A percentile compares a stretch with the other conserved stretches of the same genome.
phyloP scores from a whole-genome alignment of 2,888 invertebrate genomes.

The Petrolisthes manimaculis region DNA sequence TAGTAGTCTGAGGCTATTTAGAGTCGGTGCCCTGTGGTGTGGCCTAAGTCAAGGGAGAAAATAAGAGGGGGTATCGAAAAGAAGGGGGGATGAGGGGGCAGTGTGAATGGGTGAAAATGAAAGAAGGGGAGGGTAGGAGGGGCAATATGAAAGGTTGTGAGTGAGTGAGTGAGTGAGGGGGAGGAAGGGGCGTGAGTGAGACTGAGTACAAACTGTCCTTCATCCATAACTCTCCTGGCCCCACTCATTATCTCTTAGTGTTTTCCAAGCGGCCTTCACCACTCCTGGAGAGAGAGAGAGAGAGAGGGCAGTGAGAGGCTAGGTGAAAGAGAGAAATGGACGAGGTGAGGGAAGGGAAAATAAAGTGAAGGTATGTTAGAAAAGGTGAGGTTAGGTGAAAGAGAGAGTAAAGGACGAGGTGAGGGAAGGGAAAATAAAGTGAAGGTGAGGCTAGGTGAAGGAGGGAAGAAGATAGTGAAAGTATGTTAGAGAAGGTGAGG shows the following conservation, averaged over 20 bases:
- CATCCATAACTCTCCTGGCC: too few relatives aligned
- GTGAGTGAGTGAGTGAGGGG: background rate
- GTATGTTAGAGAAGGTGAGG: too few relatives aligned
- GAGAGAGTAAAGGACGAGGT: background rate
- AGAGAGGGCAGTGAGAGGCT: background rate
- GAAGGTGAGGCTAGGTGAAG: background rate
- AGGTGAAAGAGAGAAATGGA: background rate
- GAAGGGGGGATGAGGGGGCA: background rate
- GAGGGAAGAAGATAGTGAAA: background rate
- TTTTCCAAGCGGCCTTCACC: background rate
- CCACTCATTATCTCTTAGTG: background rate
- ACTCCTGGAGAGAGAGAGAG: background rate
- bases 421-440: background rate
- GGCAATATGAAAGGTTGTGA: background rate
- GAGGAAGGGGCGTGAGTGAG: background rate
- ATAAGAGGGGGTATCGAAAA: background rate
- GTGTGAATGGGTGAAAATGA: too few relatives aligned
- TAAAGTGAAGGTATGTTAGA: background rate
- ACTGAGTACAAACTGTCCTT: background rate
- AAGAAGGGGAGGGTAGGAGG: background rate
- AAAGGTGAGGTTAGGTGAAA: background rate
- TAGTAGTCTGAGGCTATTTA: too few relatives aligned
- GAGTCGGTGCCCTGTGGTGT: too few relatives aligned
- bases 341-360: background rate
- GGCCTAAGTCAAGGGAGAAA: too few relatives aligned